These are phyloP conservation scores for Patella caerulea DNA, from an alignment of 2,888 invertebrate genomes.

Conservation along the genomic window DNA sequence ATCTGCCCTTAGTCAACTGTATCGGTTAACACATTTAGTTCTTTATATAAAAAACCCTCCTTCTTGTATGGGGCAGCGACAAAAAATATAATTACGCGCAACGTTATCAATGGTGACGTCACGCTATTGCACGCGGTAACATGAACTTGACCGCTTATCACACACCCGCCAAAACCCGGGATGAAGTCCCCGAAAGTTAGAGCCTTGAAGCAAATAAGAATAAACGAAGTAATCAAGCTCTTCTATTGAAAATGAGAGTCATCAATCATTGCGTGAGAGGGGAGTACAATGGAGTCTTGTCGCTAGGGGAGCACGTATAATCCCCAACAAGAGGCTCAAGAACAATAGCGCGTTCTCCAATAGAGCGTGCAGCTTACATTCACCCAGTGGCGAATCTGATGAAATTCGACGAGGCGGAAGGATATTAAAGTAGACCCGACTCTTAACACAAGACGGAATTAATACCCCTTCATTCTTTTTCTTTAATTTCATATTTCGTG, in stretches of 20 bases:
- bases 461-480: conserved; percentile 1
- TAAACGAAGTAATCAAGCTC: conserved; percentile 9
- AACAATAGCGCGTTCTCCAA: conserved; percentile 2
- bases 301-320: conserved; percentile 9
- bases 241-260: background rate
- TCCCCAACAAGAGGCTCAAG: conserved; percentile 5
- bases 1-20: too few relatives aligned
- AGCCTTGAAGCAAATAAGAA: background rate
- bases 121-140: conserved; percentile 1
- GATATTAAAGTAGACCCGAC: conserved; percentile 6
- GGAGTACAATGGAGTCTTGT: background rate
- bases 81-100: too few relatives aligned
- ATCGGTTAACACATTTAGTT: too few relatives aligned
- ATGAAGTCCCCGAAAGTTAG: conserved; percentile 2
- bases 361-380: conserved; percentile 4
- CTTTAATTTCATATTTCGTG: background rate
- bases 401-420: conserved; percentile 13
- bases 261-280: conserved; percentile 12
- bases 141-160: conserved; percentile 5
- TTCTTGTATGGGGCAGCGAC: too few relatives aligned
- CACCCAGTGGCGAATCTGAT: conserved; percentile 5
- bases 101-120: conserved; percentile 7
- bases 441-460: conserved; percentile 2
- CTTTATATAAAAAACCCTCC: too few relatives aligned
- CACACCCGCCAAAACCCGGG: background rate